Evolutionary conservation across 2,888 invertebrate species (phyloP), one percentile per base, ranked within the genome.

Genomic region (Cataglyphis albicans): DNA sequence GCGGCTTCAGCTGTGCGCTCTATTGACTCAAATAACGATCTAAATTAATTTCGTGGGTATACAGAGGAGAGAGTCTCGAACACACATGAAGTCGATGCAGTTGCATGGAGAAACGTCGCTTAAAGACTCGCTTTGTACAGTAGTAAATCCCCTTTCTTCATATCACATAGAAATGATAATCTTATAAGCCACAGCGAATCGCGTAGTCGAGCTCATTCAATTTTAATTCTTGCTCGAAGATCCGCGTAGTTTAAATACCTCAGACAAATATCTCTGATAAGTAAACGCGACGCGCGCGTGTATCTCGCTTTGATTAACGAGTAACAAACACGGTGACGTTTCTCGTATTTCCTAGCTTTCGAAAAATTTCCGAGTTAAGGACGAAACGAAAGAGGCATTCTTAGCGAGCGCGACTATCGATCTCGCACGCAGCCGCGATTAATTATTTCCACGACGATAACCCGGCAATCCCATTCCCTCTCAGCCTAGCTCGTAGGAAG

Each of bases 371-470:
- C 18, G 12, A 15, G 21, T 29, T 44, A 29, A 63, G 44, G 21
- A 64, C 44, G 18, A 9, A 35, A 25, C 21, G n/a, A 29, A 6
- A 44, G 10, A 44, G 67, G 55, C 67, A n/a, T 15, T 32, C 44
- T 44, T 15, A 38, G 63, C 74, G 35, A 29, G 48, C 65, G n/a
- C 12, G 15, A 32, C 59, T 80, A 80, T 80, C 59, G 78, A 80
- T 80, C 72, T 70, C 18, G 59, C 59, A 72, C 59, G 78, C 72
- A n/a, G 48, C 35, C 9, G 15, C 84, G 87, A 88, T 88, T 87
- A 88, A 88, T 88, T 88, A 88, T 88, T 88, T 87, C 87, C 70
- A 83, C 86, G 78, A 68, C 67, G 84, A 84, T 84, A 84, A 83
- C 72, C 38, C 70, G 35, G 64, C 67, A 35, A 35, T 35, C 35